Evolutionary conservation across 1,140 invertebrate species (phyloP).

Genomic region (Drosophila nebulosa): DNA sequence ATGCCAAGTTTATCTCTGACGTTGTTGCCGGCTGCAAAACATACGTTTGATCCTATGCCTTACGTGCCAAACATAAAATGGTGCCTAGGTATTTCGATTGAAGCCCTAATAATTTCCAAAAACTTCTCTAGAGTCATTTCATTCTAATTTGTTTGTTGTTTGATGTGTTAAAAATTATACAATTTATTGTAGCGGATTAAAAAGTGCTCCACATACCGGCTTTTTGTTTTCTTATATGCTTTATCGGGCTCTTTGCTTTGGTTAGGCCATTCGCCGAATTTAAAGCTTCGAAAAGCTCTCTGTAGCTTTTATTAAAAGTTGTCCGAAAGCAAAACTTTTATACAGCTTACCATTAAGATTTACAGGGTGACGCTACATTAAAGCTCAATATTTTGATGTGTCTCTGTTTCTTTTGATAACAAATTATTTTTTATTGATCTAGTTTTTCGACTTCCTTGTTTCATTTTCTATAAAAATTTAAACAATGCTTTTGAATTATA

Average conservation of each 20-base stretch:
- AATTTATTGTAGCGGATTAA: conserved; percentile 5
- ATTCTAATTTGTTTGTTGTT: not conserved
- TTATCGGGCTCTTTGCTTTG: conserved; percentile 4
- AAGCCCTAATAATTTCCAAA: not conserved
- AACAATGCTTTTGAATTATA: too few relatives aligned
- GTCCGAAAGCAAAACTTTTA: not conserved
- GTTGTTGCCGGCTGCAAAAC: conserved; percentile 45
- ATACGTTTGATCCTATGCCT: conserved; percentile 3
- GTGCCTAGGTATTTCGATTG: not conserved
- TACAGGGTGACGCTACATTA: conserved; percentile 17
- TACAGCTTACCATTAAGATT: not conserved
- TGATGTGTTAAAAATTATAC: not conserved
- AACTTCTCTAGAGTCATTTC: too few relatives aligned
- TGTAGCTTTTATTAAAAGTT: not conserved
- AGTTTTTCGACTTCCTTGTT: too few relatives aligned
- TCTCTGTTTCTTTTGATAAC: too few relatives aligned
- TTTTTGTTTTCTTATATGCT: not conserved
- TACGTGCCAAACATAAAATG: not conserved
- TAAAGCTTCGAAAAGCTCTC: not conserved
- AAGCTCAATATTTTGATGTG: too few relatives aligned
- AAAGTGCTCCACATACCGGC: not conserved
- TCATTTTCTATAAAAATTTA: too few relatives aligned
- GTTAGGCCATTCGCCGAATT: not conserved
- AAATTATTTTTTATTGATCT: too few relatives aligned
- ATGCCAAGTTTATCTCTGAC: conserved; percentile 15